These are phyloP conservation scores for Vanessa tameamea DNA, from an alignment of 1,140 invertebrate species.

Conservation along the genomic window DNA sequence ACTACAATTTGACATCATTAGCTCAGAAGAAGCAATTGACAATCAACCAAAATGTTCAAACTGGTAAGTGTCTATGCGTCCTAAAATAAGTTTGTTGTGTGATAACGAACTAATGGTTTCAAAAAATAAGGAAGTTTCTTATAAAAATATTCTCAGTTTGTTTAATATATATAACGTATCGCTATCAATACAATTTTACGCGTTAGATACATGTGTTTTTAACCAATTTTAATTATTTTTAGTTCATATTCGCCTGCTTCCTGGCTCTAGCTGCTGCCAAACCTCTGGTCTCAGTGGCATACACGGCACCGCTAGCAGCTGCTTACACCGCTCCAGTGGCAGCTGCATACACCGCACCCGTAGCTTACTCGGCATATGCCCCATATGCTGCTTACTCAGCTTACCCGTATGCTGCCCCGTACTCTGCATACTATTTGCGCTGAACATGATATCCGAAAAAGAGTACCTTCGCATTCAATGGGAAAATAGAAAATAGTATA, in stretches of 20 bases:
- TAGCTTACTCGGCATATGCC: slow-evolving; percentile 55
- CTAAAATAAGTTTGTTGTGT: neutral
- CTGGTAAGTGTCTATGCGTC: slow-evolving; percentile 35
- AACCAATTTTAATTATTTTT: slow-evolving; percentile 38
- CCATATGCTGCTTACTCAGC: slow-evolving; percentile 50
- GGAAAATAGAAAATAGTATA: neutral
- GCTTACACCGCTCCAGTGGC: slow-evolving; percentile 59
- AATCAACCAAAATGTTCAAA: slow-evolving; percentile 49
- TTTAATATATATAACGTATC: neutral
- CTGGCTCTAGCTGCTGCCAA: slow-evolving; percentile 72
- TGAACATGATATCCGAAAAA: slow-evolving; percentile 28
- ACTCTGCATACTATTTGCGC: slow-evolving; percentile 53
- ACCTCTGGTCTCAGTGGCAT: slow-evolving; percentile 56
- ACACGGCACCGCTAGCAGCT: slow-evolving; percentile 54
- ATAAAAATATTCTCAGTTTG: no score
- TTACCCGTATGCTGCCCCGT: slow-evolving; percentile 52
- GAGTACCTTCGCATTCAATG: neutral
- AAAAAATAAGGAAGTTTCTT: no score
- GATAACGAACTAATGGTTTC: no score
- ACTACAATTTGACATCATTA: slow-evolving; percentile 40
- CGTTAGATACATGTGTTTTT: neutral
- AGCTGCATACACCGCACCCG: slow-evolving; percentile 67
- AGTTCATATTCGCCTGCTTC: slow-evolving; percentile 76
- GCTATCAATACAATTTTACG: neutral
- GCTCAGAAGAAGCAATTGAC: slow-evolving; percentile 39